Evolutionary conservation across 2,888 invertebrate species (phyloP).

Genomic region (Nyleta sp.): DNA sequence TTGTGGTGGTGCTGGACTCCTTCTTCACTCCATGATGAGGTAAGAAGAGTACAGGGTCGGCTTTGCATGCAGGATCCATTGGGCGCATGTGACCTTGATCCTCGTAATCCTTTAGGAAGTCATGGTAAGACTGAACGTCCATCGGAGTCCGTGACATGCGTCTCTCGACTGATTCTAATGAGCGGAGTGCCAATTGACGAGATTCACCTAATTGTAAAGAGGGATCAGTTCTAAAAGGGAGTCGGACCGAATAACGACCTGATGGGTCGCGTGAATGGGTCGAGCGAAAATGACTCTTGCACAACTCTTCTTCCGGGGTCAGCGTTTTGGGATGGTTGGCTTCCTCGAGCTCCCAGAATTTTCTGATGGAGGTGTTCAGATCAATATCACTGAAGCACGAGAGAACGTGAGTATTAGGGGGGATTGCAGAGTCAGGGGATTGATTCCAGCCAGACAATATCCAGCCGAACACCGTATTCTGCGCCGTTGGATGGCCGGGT

Average conservation of each 20-base stretch:
- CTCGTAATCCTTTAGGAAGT: conserved; percentile 40
- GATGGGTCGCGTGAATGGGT: too few species aligned
- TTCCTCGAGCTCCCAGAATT: too few species aligned
- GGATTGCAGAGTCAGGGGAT: background rate
- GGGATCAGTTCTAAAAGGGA: background rate
- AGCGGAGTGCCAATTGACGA: background rate
- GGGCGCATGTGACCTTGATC: conserved; percentile 26
- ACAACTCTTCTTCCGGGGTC: too few species aligned
- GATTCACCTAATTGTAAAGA: background rate
- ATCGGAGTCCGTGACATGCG: background rate
- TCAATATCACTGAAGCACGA: background rate
- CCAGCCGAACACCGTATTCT: conserved; percentile 8
- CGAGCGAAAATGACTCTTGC: too few species aligned
- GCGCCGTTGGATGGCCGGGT: background rate
- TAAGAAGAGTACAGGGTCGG: background rate
- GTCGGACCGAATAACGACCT: background rate
- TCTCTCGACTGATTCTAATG: conserved; percentile 8
- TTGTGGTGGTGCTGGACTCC: conserved; percentile 12
- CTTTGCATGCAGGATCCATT: too few species aligned
- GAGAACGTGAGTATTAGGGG: background rate
- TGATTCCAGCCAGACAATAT: background rate
- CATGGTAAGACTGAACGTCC: background rate
- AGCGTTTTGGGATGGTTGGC: too few species aligned
- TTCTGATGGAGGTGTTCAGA: too few species aligned
- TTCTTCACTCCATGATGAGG: conserved; percentile 26